Conservation (phyloP, 2,113 vertebrate genomes). For the Burhinus bistriatus region DNA sequence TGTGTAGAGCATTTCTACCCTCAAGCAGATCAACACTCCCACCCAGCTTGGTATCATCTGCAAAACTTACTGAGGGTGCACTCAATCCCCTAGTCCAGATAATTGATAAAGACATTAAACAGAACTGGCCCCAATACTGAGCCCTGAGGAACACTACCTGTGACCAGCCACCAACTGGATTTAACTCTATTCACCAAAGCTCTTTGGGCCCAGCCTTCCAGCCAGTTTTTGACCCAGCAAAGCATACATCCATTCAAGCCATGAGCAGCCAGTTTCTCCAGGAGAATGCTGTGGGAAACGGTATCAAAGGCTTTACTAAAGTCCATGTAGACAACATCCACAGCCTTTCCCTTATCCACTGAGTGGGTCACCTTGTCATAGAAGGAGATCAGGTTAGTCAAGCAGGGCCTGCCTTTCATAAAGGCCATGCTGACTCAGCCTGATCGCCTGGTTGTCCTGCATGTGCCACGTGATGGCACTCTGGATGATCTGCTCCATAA, state of each 20-base stretch:
- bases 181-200: neutral
- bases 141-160: neutral
- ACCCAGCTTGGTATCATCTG: neutral
- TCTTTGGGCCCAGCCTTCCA: too few species aligned
- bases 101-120: neutral
- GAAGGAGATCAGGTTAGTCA: neutral
- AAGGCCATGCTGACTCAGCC: neutral
- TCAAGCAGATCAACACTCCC: neutral
- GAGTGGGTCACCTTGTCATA: neutral
- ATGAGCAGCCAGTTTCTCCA: neutral
- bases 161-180: neutral
- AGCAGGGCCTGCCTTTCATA: neutral
- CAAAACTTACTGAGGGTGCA: neutral
- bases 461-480: neutral
- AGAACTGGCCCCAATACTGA: neutral
- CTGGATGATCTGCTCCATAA: neutral
- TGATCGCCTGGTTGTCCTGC: neutral
- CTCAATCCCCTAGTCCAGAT: neutral
- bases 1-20: neutral
- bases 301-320: neutral
- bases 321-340: neutral
- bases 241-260: neutral
- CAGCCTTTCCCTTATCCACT: neutral
- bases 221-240: neutral
- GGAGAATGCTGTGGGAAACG: neutral